A percentile compares a stretch with the other conserved stretches of the same genome.
phyloP scores from a whole-genome alignment of 2,888 invertebrate species.

The Orthosia gracilis region DNA sequence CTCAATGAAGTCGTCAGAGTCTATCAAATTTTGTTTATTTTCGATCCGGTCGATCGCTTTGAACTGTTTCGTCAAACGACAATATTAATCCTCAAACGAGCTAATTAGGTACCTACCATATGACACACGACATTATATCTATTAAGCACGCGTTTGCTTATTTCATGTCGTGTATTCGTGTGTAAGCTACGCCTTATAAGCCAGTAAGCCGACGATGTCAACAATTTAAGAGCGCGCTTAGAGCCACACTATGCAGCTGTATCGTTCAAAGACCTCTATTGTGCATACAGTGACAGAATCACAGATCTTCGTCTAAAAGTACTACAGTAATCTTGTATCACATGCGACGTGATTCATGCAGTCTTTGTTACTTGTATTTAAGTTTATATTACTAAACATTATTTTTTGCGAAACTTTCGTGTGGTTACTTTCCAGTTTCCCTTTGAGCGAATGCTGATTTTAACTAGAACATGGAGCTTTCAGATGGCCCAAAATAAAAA shows the following conservation, averaged over 20 bases:
- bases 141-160: not conserved
- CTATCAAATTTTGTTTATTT: slow-evolving; percentile 1
- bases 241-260: slow-evolving; percentile 12
- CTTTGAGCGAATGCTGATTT: not conserved
- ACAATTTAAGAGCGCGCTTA: slow-evolving; percentile 31
- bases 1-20: not conserved
- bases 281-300: slow-evolving; percentile 28
- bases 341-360: slow-evolving; percentile 11
- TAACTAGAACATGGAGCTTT: slow-evolving; percentile 1
- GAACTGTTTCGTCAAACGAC: not conserved
- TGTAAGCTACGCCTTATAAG: slow-evolving; percentile 17
- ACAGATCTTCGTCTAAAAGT: slow-evolving; percentile 7
- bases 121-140: too few relatives aligned
- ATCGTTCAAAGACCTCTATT: slow-evolving; percentile 47
- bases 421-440: not conserved
- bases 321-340: slow-evolving; percentile 23
- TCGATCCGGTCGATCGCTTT: not conserved
- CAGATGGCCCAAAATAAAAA: slow-evolving; percentile 12
- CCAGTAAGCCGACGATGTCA: slow-evolving; percentile 16
- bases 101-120: not conserved
- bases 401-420: not conserved
- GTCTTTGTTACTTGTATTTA: not conserved
- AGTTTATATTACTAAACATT: not conserved
- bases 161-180: not conserved
- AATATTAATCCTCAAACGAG: not conserved